Evolutionary conservation across 2,888 invertebrate species (phyloP), one percentile per base, ranked within the genome.

Genomic region (Yponomeuta sedellus): DNA sequence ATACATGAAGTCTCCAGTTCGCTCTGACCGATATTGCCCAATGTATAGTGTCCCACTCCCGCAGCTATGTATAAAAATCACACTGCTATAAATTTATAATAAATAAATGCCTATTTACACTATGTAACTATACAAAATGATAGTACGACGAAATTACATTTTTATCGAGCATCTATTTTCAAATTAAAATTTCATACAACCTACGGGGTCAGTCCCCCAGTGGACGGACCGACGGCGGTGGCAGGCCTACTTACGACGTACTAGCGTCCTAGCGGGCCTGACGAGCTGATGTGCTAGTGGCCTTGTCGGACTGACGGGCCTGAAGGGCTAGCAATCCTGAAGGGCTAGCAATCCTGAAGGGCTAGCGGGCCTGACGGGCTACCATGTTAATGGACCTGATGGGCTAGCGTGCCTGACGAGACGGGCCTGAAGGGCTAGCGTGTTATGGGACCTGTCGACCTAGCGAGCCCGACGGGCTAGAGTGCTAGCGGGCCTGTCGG

Each of bases 71-170:
- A 88, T 88, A 85, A 86, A 88, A 87, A 86, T 83, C 88, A 88
- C 88, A 86, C 88, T 83, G 90, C 88, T 87, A 87, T 88, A 82
- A 88, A 87, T 90, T 89, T 88, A 89, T 88, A 90, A 91, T 91
- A 91, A 90, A 90, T 91, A 91, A 91, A 91, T 91, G 91, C 91
- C 91, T 91, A 91, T 91, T 89, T 90, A 91, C 90, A 90, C 90
- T 91, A 91, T 88, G 87, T 88, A 85, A 85, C 89, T 90, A 91
- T 91, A 91, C 90, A 90, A 89, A 89, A 89, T 85, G 88, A 88
- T 87, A 88, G 88, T 86, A 88, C 86, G 86, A 84, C 85, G 75
- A 89, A 87, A 86, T 86, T 85, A 89, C 88, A 87, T 80, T 82
- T 86, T 80, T 73, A 83, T 85, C 83, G 86, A 88, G 89, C 88